Conservation (phyloP, 1,140 invertebrate species). For the Eumaeus atala region DNA sequence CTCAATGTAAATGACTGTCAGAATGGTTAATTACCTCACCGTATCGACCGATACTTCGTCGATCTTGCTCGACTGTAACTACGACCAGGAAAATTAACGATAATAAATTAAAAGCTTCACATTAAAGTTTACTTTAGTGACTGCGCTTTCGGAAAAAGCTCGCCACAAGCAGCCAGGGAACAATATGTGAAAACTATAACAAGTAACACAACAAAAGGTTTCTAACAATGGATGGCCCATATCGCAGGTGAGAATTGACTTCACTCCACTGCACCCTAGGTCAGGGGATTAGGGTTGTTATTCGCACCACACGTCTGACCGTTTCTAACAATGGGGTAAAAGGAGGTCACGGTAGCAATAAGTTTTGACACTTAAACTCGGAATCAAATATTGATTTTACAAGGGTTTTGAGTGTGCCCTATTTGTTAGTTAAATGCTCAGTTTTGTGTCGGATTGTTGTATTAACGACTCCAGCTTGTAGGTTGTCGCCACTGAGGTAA, state of each 20-base stretch:
- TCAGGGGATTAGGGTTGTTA: constrained; percentile 4
- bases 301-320: constrained; percentile 7
- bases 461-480: no score
- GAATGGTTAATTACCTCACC: no score
- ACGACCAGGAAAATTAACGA: no score
- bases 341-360: constrained; percentile 17
- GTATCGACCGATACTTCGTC: no score
- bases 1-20: no score
- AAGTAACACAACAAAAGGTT: constrained; percentile 13
- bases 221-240: constrained; percentile 14
- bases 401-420: neutral
- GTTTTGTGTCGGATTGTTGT: no score
- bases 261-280: constrained; percentile 4
- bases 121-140: neutral
- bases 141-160: neutral
- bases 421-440: no score
- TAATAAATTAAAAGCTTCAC: no score
- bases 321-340: constrained; percentile 13
- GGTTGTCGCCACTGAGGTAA: no score
- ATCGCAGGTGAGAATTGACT: constrained; percentile 10
- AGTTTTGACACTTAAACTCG: constrained; percentile 18
- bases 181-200: constrained; percentile 6
- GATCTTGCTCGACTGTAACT: no score
- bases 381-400: constrained; percentile 20
- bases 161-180: neutral